A percentile compares a stretch with the other conserved stretches of the same genome.
Conservation (phyloP, 2,113 vertebrate species). For the Arvicanthis niloticus region DNA sequence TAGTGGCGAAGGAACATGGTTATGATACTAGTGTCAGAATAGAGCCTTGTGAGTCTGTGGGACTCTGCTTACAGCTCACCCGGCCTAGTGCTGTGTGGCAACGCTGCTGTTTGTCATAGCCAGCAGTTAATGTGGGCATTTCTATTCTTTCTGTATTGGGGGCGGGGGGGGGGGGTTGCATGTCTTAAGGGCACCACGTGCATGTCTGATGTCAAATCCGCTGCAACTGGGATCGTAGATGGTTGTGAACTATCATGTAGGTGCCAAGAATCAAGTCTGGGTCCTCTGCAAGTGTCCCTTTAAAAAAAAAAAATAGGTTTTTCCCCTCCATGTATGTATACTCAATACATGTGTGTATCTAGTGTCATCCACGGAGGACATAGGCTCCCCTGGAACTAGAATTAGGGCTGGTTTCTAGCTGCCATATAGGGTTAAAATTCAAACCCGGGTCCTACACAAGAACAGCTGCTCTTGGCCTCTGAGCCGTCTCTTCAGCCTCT, state of each 20-base stretch:
- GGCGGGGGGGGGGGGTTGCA: background rate
- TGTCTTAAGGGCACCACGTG: background rate
- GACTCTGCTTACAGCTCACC: background rate
- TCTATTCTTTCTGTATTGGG: background rate
- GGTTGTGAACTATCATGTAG: background rate
- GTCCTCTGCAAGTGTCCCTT: background rate
- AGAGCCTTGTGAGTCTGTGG: background rate
- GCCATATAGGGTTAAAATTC: background rate
- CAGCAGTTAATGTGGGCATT: background rate
- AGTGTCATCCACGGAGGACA: background rate
- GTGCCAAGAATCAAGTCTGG: background rate
- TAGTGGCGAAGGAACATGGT: background rate
- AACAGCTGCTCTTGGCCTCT: no score
- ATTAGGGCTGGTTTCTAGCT: background rate
- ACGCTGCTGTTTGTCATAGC: background rate
- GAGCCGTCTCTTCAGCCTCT: background rate
- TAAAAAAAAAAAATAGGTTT: no score
- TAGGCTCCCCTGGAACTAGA: background rate
- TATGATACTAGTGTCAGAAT: background rate
- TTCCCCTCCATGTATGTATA: background rate
- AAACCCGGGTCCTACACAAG: background rate
- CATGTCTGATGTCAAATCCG: background rate
- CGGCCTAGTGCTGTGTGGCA: fast-evolving
- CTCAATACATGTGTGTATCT: background rate
- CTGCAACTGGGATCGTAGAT: background rate